phyloP scores from a whole-genome alignment of 2,888 invertebrate species.

The Xanthorhoe spadicearia region DNA sequence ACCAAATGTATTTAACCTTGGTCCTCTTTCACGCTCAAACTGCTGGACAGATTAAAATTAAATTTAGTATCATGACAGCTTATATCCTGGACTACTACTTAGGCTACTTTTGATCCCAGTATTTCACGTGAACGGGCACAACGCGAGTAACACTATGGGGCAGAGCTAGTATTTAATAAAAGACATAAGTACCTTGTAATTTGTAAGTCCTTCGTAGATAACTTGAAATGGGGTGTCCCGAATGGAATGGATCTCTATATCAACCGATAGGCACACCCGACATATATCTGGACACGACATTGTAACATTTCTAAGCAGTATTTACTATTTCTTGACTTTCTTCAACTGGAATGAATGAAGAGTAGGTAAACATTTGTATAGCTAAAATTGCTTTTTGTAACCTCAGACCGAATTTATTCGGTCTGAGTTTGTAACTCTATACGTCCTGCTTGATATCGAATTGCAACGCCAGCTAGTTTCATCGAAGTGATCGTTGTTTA shows the following conservation, averaged over 20 bases:
- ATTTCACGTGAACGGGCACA: no score
- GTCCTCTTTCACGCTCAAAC: no score
- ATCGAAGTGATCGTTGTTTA: background rate
- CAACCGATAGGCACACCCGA: slow-evolving; percentile 3
- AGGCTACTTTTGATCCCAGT: no score
- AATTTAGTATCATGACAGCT: no score
- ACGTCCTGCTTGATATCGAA: background rate
- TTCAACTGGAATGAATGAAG: background rate
- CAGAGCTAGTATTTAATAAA: background rate
- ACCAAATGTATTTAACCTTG: no score
- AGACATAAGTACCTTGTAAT: background rate
- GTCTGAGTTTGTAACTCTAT: no score
- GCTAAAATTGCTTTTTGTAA: background rate
- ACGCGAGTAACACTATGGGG: no score
- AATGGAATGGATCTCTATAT: slow-evolving; percentile 5
- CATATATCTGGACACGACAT: background rate
- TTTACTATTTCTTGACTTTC: background rate
- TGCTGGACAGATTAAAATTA: no score
- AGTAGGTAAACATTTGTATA: background rate
- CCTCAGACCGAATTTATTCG: no score
- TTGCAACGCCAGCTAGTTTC: background rate
- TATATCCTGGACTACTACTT: no score
- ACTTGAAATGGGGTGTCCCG: slow-evolving; percentile 4
- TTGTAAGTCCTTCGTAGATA: slow-evolving; percentile 14
- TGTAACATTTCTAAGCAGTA: background rate